phyloP scores from a whole-genome alignment of 2,888 invertebrate species.

The Gymnocheta viridis region DNA sequence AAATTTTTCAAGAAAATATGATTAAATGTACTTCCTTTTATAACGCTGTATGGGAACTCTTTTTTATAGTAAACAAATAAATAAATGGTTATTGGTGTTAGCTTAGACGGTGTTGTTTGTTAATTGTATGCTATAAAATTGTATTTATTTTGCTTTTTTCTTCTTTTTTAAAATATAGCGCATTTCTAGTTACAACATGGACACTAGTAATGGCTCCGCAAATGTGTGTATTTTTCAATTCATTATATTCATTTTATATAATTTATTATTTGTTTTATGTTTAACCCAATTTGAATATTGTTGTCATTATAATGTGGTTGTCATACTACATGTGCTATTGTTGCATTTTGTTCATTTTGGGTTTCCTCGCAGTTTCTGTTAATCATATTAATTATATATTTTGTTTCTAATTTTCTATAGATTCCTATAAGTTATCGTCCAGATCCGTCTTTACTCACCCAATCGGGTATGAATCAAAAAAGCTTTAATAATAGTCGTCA shows the following conservation, averaged over 20 bases:
- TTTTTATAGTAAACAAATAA: not conserved
- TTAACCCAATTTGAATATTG: conserved; percentile 59
- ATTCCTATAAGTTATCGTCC: conserved; percentile 77
- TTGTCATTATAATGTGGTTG: conserved; percentile 19
- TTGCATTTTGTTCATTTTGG: conserved; percentile 43
- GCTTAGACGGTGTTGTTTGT: conserved; percentile 32
- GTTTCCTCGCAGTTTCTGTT: conserved; percentile 1
- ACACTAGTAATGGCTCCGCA: conserved; percentile 71
- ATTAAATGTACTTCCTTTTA: conserved; percentile 43
- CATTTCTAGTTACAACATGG: conserved; percentile 74
- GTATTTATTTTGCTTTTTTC: conserved; percentile 56
- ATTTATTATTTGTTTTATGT: conserved; percentile 20
- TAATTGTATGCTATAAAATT: conserved; percentile 43
- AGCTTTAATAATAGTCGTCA: conserved; percentile 75
- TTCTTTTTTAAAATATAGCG: conserved; percentile 71
- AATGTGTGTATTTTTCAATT: conserved; percentile 72
- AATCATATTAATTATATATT: not conserved
- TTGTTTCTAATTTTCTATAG: conserved; percentile 63
- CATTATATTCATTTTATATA: conserved; percentile 41
- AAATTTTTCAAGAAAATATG: not conserved
- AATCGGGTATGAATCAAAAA: conserved; percentile 71
- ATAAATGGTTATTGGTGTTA: conserved; percentile 36
- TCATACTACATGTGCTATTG: conserved; percentile 31
- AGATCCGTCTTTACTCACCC: conserved; percentile 74
- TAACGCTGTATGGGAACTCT: not conserved